Evolutionary conservation across 2,888 invertebrate species (phyloP).

Genomic region (Philhelius pedissequus): DNA sequence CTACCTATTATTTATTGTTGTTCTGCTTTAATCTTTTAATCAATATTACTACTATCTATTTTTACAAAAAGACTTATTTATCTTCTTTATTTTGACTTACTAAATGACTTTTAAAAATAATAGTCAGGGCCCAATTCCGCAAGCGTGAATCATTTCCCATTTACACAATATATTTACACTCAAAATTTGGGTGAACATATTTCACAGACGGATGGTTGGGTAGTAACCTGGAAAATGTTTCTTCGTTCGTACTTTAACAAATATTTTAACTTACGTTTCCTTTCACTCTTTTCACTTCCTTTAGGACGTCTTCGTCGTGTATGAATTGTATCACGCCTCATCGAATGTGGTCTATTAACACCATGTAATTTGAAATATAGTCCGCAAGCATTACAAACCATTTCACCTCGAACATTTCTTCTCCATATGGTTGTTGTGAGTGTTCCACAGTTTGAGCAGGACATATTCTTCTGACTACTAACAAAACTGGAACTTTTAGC

Average conservation of each 20-base stretch:
- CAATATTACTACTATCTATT: too few relatives aligned
- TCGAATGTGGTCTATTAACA: conserved; percentile 94
- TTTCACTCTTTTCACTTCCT: conserved; percentile 83
- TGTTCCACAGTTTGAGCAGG: conserved; percentile 98
- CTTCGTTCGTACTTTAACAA: not conserved
- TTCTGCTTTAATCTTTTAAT: too few relatives aligned
- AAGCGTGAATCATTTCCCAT: too few relatives aligned
- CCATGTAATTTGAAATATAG: conserved; percentile 98
- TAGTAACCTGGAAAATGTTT: too few relatives aligned
- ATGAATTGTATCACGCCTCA: conserved; percentile 98
- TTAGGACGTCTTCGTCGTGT: conserved; percentile 93
- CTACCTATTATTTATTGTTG: too few relatives aligned
- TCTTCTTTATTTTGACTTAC: too few relatives aligned
- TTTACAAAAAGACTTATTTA: too few relatives aligned
- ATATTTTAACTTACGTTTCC: conserved; percentile 79
- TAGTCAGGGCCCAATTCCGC: too few relatives aligned
- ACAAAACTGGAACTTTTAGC: conserved; percentile 70
- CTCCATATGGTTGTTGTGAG: conserved; percentile 98
- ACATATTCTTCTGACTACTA: conserved; percentile 83
- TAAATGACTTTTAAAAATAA: too few relatives aligned
- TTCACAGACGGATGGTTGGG: too few relatives aligned
- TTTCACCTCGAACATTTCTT: conserved; percentile 96
- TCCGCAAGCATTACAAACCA: conserved; percentile 99
- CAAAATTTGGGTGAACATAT: too few relatives aligned
- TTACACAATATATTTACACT: too few relatives aligned